phyloP scores from a whole-genome alignment of 2,797 vertebrate genomes.

The Pelochelys cantorii region DNA sequence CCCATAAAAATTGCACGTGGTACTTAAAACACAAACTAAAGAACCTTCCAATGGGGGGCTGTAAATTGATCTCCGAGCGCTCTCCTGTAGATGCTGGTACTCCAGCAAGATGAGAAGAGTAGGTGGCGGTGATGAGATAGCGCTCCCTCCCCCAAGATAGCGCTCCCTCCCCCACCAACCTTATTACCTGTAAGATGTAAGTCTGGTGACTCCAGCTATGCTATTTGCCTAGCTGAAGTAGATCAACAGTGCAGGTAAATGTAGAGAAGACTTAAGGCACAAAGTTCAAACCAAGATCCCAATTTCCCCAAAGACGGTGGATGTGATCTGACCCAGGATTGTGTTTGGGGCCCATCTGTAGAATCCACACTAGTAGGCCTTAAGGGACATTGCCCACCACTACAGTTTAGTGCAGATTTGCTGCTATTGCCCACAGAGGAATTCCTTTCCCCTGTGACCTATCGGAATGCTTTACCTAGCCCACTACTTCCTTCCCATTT shows the following conservation, averaged over 20 bases:
- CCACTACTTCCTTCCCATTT: conserved; percentile 22
- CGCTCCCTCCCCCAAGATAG: no score
- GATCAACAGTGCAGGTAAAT: no score
- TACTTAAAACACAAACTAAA: background rate
- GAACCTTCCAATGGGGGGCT: background rate
- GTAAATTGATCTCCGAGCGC: no score
- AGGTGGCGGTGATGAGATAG: no score
- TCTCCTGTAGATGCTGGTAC: no score
- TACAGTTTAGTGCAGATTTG: background rate
- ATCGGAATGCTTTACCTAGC: background rate
- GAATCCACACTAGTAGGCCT: accelerated
- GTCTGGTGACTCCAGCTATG: no score
- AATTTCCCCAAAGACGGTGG: background rate
- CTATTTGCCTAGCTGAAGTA: no score
- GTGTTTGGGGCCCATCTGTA: accelerated
- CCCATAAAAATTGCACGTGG: background rate
- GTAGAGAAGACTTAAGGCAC: background rate
- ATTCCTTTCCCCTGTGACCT: conserved; percentile 4
- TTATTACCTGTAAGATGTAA: no score
- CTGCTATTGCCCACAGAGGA: background rate
- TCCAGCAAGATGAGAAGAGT: no score
- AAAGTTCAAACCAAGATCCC: conserved; percentile 4
- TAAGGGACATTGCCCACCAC: background rate
- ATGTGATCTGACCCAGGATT: background rate
- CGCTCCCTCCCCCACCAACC: no score